phyloP scores from a whole-genome alignment of 2,797 vertebrate genomes.

The Acrossocheilus fasciatus region DNA sequence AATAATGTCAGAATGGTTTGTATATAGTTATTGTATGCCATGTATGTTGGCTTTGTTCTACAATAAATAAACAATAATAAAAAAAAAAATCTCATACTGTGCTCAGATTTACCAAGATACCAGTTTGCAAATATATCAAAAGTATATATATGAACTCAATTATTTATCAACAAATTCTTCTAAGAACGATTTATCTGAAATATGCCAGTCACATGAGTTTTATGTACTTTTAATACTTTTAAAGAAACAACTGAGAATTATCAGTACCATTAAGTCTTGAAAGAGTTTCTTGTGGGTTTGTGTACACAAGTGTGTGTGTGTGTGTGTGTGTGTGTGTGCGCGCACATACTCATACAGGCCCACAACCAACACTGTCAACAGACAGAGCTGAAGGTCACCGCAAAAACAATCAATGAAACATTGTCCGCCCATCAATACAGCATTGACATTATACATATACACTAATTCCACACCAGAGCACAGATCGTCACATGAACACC shows the following conservation, averaged over 20 bases:
- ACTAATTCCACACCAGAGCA: constrained; percentile 19
- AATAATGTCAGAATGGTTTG: neutral
- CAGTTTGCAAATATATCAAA: neutral
- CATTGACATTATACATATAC: constrained; percentile 35
- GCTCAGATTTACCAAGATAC: neutral
- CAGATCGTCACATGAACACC: neutral
- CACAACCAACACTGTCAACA: neutral
- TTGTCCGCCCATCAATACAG: constrained; percentile 23
- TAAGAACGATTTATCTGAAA: neutral
- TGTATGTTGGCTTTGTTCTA: too few species aligned
- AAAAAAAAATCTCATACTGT: neutral
- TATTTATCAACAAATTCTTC: neutral
- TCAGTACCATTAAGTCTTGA: neutral
- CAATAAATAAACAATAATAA: neutral
- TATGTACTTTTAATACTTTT: neutral
- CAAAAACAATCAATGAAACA: constrained; percentile 46
- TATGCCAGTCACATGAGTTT: neutral
- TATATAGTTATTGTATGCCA: neutral
- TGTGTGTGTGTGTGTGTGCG: constrained; percentile 11
- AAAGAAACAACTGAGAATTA: neutral
- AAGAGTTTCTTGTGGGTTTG: neutral
- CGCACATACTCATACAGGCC: neutral
- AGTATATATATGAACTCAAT: neutral
- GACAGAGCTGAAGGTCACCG: constrained; percentile 30
- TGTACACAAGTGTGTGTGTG: constrained; percentile 4